phyloP scores from a whole-genome alignment of 2,797 vertebrate species.

The Todus mexicanus region DNA sequence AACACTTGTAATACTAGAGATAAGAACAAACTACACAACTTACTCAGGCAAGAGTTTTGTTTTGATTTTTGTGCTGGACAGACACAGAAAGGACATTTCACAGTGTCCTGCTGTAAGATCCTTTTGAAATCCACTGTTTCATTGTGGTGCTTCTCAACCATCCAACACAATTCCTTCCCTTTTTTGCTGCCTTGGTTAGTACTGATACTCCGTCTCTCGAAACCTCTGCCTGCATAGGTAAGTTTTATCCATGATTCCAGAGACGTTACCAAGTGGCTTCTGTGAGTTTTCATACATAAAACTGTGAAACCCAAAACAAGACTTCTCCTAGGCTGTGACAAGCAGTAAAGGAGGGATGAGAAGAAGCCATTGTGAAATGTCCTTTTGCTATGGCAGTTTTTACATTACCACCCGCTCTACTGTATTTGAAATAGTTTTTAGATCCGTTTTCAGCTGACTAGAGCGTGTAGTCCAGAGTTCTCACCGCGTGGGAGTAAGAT shows the following conservation, averaged over 20 bases:
- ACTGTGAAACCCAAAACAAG: background rate
- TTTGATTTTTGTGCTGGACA: background rate
- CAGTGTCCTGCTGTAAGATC: background rate
- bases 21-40: conserved; percentile 39
- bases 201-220: background rate
- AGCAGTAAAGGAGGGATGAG: background rate
- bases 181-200: background rate
- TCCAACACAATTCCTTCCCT: background rate
- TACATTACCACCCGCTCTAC: background rate
- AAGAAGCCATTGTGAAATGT: background rate
- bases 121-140: background rate
- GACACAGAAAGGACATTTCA: background rate
- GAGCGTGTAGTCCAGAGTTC: background rate
- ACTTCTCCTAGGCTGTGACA: background rate
- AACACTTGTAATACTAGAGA: conserved; percentile 33
- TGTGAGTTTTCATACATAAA: background rate
- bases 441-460: background rate
- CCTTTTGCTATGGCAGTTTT: background rate
- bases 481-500: background rate
- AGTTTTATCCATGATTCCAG: background rate
- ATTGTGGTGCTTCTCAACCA: background rate
- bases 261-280: background rate
- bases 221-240: background rate
- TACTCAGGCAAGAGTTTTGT: background rate
- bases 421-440: background rate